Base-by-base conservation (phyloP, 2,888 invertebrate genomes). In the Cheilosia grossa region DNA sequence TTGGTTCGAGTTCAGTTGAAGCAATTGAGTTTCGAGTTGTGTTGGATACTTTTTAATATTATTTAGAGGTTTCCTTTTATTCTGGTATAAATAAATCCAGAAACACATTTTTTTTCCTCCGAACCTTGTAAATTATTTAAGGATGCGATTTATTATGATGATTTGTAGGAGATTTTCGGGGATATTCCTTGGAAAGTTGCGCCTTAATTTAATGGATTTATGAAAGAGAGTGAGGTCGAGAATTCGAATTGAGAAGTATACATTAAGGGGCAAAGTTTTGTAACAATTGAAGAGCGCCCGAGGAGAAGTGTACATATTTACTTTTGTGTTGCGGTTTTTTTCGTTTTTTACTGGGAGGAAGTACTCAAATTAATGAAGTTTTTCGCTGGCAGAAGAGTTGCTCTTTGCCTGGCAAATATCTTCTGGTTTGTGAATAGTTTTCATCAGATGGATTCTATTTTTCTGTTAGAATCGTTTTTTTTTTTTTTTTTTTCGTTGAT, bases 121-220 rank as follows among this genome's bases (percentile, higher is more conserved):
- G 17, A 63, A 53, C 47, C 51, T 69, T 56, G 74, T 69, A 64
- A 83, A 79, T 79, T 74, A 83, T 83, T 83, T 70, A 79, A 66
- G 70, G 67, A 74, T 83, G 79, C 70, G 83, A 79, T 74, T 80
- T 79, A 83, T 83, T 83, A 74, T 66, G 82, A 73, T 82, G 82
- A 74, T 82, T 82, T 69, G 79, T 69, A 21, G 33, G 47, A 78
- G 67, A 54, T 82, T 82, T 66, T 54, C 44, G 72, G 79, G 47
- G 30, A 69, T 78, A 78, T 69, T 70, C 63, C 21, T 24, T 4
- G 54, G 17, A 77, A 77, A 64, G 30, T 74, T 66, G 54, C 24
- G 37, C 63, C 30, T 17, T 40, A 82, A 78, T 58, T 74, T 79
- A 74, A 83, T 83, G 73, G 69, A 83, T 63, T 82, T 78, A 78